Evolutionary conservation across 1,140 invertebrate species (phyloP).

Genomic region (Prorops nasuta): DNA sequence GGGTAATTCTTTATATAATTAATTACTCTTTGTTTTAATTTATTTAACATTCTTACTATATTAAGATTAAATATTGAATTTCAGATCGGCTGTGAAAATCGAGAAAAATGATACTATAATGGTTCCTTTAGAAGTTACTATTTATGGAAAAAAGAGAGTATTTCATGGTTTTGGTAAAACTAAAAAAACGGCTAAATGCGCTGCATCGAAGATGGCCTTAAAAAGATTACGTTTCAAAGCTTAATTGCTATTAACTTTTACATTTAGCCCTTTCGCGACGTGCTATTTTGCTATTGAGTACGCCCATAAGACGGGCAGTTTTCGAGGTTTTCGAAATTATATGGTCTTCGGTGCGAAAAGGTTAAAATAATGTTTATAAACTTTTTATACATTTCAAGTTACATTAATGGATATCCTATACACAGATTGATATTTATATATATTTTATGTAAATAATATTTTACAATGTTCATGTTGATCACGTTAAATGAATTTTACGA

Average conservation of each 20-base stretch:
- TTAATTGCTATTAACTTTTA: no score
- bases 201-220: constrained; percentile 74
- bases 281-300: no score
- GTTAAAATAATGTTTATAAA: no score
- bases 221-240: constrained; percentile 40
- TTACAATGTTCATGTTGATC: no score
- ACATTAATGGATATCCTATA: no score
- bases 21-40: constrained; percentile 12
- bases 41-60: constrained; percentile 5
- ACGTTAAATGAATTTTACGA: no score
- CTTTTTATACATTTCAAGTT: no score
- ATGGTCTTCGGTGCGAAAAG: no score
- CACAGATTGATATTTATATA: not conserved
- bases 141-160: constrained; percentile 56
- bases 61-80: constrained; percentile 17
- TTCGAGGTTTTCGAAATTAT: no score
- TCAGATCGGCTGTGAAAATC: constrained; percentile 21
- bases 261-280: no score
- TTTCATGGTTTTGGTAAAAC: constrained; percentile 72
- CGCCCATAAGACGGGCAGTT: no score
- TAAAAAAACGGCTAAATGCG: constrained; percentile 67
- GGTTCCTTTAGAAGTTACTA: constrained; percentile 63
- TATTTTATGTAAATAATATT: not conserved
- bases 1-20: constrained; percentile 49
- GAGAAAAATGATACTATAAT: constrained; percentile 54